Evolutionary conservation across 64 coral and sea anemone species (phyloP).

Genomic region (Cladopsammia gracilis): DNA sequence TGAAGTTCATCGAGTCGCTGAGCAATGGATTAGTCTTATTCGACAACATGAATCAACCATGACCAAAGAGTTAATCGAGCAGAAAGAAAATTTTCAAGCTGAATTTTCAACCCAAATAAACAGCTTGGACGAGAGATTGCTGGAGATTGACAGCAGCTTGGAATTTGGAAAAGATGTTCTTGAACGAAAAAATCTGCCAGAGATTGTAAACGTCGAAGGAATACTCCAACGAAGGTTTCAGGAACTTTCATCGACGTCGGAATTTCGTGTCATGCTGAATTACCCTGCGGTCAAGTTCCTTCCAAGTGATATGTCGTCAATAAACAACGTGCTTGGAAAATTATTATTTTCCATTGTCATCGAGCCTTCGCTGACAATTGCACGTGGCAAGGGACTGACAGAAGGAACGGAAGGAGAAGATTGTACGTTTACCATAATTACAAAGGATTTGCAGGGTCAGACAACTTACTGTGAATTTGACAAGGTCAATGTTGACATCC

Average conservation of each 20-base stretch:
- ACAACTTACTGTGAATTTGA: slow-evolving; percentile 1
- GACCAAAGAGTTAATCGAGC: background rate
- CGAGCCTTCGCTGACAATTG: background rate
- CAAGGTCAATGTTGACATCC: background rate
- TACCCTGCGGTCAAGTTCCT: background rate
- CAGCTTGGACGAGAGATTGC: background rate
- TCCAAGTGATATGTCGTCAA: background rate
- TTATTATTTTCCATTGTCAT: background rate
- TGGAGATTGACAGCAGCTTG: background rate
- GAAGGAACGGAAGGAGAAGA: background rate
- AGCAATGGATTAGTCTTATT: background rate
- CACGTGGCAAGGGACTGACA: background rate
- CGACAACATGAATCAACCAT: background rate
- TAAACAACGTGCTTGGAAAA: background rate
- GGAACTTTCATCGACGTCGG: background rate
- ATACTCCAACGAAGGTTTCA: slow-evolving; percentile 16
- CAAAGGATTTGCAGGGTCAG: background rate
- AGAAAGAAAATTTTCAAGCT: background rate
- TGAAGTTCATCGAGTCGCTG: background rate
- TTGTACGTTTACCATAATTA: background rate
- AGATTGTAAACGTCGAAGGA: slow-evolving; percentile 31
- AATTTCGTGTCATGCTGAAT: background rate
- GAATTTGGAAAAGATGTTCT: slow-evolving; percentile 17
- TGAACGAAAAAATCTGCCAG: background rate
- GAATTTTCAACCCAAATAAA: background rate